These are phyloP conservation scores for Enteromius argenteus DNA, from an alignment of 2,797 vertebrate genomes.

Conservation along the genomic window DNA sequence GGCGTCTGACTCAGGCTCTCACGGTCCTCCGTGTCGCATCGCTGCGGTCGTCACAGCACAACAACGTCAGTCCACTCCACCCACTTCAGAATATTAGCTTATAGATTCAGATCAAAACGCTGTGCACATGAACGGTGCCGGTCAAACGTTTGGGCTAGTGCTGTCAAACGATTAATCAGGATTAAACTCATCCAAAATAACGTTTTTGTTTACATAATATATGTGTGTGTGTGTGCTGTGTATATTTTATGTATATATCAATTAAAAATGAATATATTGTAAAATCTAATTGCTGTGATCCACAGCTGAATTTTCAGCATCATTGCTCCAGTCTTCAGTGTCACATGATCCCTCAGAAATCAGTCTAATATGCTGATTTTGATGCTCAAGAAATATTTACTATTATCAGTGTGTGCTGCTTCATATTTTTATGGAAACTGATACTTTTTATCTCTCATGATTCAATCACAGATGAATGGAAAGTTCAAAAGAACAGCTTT, in stretches of 20 bases:
- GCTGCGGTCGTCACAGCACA: constrained; percentile 91
- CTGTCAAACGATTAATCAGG: too few relatives aligned
- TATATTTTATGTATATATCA: too few relatives aligned
- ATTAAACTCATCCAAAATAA: too few relatives aligned
- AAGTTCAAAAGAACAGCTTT: too few relatives aligned
- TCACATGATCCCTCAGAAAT: not conserved
- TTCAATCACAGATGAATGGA: too few relatives aligned
- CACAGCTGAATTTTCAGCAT: not conserved
- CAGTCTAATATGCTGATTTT: not conserved
- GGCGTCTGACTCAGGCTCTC: constrained; percentile 92
- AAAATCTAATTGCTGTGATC: not conserved
- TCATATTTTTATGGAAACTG: not conserved
- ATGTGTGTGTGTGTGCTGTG: too few relatives aligned
- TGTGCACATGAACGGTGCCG: too few relatives aligned
- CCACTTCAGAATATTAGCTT: not conserved
- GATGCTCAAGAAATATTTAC: not conserved
- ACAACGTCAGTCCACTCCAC: constrained; percentile 83
- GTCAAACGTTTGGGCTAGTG: too few relatives aligned
- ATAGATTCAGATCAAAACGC: not conserved
- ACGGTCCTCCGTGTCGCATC: constrained; percentile 94
- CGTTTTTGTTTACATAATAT: too few relatives aligned
- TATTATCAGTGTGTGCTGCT: too few relatives aligned
- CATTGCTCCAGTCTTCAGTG: not conserved
- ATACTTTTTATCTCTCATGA: not conserved
- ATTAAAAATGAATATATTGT: not conserved